Conservation (phyloP, 2,888 invertebrate genomes). For the Drosophila tanythrix region DNA sequence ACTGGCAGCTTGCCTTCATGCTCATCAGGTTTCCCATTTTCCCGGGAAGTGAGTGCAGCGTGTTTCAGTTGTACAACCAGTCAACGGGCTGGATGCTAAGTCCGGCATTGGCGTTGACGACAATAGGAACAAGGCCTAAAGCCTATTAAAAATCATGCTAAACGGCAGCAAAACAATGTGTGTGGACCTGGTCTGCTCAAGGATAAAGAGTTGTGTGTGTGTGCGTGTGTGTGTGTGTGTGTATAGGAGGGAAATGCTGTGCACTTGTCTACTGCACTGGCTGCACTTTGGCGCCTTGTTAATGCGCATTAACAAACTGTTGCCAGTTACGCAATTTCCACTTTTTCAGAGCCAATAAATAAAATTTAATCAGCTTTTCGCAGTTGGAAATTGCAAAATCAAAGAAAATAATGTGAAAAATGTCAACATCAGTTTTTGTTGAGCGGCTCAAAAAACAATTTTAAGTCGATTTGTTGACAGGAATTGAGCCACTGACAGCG, state of each 20-base stretch:
- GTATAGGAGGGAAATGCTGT: not conserved
- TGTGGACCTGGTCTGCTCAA: slow-evolving; percentile 26
- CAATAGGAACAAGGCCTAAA: slow-evolving; percentile 58
- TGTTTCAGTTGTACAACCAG: slow-evolving; percentile 52
- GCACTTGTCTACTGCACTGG: slow-evolving; percentile 53
- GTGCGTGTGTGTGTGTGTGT: not conserved
- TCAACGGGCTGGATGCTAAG: slow-evolving; percentile 51
- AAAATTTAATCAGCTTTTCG: slow-evolving; percentile 63
- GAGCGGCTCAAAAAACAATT: slow-evolving; percentile 72
- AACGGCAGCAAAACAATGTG: slow-evolving; percentile 78
- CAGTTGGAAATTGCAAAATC: slow-evolving; percentile 42
- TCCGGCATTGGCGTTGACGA: slow-evolving; percentile 34
- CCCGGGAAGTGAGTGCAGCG: not conserved
- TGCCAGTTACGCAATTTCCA: slow-evolving; percentile 29
- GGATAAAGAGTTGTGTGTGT: not conserved
- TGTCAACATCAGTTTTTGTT: slow-evolving; percentile 43
- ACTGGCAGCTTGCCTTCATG: slow-evolving; percentile 64
- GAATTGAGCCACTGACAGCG: slow-evolving; percentile 41
- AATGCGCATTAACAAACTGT: slow-evolving; percentile 57
- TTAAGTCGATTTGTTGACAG: slow-evolving; percentile 71
- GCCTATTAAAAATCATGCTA: slow-evolving; percentile 80
- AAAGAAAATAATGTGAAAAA: slow-evolving; percentile 55
- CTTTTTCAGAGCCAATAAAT: slow-evolving; percentile 50
- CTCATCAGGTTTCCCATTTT: slow-evolving; percentile 55
- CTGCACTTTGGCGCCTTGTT: slow-evolving; percentile 38